A percentile compares a stretch with the other conserved stretches of the same genome.
These are phyloP conservation scores for Athrips mouffetella DNA, from an alignment of 2,888 invertebrate genomes.

Conservation along the genomic window DNA sequence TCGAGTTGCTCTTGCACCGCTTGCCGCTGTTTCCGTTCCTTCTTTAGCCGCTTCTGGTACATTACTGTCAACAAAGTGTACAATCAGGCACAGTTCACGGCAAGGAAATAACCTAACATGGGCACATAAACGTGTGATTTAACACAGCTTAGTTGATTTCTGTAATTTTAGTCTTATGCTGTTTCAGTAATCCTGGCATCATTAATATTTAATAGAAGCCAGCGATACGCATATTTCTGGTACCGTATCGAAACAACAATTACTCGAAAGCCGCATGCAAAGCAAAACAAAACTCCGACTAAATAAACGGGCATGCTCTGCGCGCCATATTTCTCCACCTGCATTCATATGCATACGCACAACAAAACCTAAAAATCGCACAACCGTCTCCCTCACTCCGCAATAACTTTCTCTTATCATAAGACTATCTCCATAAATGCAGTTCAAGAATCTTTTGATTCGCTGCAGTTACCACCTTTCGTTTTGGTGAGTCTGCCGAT, in stretches of 20 bases:
- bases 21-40: conserved; percentile 89
- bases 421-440: conserved; percentile 34
- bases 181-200: neutral
- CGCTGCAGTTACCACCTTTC: conserved; percentile 51
- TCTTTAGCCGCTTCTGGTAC: conserved; percentile 93
- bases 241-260: conserved; percentile 62
- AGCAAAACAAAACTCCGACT: conserved; percentile 52
- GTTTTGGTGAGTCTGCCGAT: conserved; percentile 58
- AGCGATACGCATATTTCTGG: conserved; percentile 34
- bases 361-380: conserved; percentile 41
- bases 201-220: conserved; percentile 11
- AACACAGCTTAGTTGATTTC: neutral
- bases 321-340: conserved; percentile 48
- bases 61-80: conserved; percentile 79
- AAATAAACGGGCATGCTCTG: conserved; percentile 53
- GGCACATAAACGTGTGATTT: neutral
- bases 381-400: conserved; percentile 50
- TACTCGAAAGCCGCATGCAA: conserved; percentile 47
- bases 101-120: neutral
- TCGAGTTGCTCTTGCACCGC: conserved; percentile 92
- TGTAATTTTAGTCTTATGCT: neutral
- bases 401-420: conserved; percentile 40
- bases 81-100: neutral
- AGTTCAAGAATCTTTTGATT: conserved; percentile 42
- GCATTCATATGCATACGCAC: conserved; percentile 29